A percentile compares a stretch with the other conserved stretches of the same genome.
Evolutionary conservation across 2,113 vertebrate species (phyloP).

Genomic region (Alligator sinensis): DNA sequence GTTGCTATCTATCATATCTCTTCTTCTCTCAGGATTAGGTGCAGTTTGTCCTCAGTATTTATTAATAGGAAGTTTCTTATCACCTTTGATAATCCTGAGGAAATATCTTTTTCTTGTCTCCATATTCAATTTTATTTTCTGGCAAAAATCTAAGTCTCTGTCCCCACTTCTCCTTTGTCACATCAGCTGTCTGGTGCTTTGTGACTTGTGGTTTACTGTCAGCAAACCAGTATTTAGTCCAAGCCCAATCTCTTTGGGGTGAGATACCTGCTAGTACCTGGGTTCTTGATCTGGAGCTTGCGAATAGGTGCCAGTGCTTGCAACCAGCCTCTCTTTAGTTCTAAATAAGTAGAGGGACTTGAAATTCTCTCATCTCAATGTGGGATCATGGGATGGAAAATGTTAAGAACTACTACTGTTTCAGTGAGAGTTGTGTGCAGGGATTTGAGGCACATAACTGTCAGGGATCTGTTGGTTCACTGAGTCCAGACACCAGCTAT

Average conservation of each 20-base stretch:
- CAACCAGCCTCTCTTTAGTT: neutral
- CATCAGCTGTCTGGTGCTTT: neutral
- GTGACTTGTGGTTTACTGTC: neutral
- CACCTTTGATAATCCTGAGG: slow-evolving; percentile 51
- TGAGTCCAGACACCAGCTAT: slow-evolving; percentile 7
- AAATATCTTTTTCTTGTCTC: slow-evolving; percentile 1
- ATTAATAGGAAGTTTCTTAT: slow-evolving; percentile 26
- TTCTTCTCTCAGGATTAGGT: slow-evolving; percentile 5
- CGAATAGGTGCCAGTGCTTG: neutral
- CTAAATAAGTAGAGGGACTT: slow-evolving; percentile 26
- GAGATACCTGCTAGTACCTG: neutral
- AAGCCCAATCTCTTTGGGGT: neutral
- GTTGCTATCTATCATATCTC: neutral
- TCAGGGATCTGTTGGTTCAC: slow-evolving; percentile 59
- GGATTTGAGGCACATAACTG: neutral
- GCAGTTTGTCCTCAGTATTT: slow-evolving; percentile 39
- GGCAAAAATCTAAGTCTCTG: neutral
- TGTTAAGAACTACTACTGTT: neutral
- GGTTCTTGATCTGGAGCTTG: neutral
- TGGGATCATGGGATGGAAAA: slow-evolving; percentile 43
- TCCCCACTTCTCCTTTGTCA: neutral
- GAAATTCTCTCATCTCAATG: slow-evolving; percentile 44
- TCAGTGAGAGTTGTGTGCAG: neutral
- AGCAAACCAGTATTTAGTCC: neutral
- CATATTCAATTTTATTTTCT: neutral